A percentile compares a stretch with the other conserved stretches of the same genome.
Conservation (phyloP, 1,140 invertebrate species). For the Zaprionus vittiger region DNA sequence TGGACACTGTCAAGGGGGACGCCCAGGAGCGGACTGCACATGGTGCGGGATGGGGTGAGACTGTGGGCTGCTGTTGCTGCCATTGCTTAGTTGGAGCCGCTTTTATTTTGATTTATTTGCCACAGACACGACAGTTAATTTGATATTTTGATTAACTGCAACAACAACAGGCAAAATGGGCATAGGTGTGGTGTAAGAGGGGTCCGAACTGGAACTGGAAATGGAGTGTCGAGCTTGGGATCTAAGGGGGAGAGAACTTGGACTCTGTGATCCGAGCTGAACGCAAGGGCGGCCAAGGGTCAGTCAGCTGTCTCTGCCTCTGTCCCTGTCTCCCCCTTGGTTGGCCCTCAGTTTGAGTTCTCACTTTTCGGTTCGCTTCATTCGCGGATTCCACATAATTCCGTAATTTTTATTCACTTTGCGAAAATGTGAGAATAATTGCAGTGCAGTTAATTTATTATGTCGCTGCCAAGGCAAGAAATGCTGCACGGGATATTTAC, state of each 20-base stretch:
- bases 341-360: conserved; percentile 55
- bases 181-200: not conserved
- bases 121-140: conserved; percentile 84
- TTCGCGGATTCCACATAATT: conserved; percentile 59
- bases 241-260: conserved; percentile 7
- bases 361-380: conserved; percentile 24
- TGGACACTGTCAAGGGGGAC: conserved; percentile 40
- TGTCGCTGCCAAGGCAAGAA: conserved; percentile 70
- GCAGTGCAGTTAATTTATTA: conserved; percentile 79
- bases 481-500: conserved; percentile 45
- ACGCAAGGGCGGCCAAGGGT: conserved; percentile 40
- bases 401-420: conserved; percentile 77
- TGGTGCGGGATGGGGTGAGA: not conserved
- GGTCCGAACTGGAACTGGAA: conserved; percentile 4
- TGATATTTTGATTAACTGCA: conserved; percentile 84
- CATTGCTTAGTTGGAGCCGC: conserved; percentile 30
- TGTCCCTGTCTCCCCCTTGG: not conserved
- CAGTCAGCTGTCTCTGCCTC: conserved; percentile 43
- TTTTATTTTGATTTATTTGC: conserved; percentile 83
- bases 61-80: too few relatives aligned
- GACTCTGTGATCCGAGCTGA: not conserved
- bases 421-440: conserved; percentile 79
- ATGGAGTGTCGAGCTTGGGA: conserved; percentile 2
- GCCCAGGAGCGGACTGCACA: not conserved
- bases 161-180: conserved; percentile 28